These are phyloP conservation scores for Acanthacorydalis orientalis DNA, from an alignment of 2,888 invertebrate genomes.

Conservation along the genomic window DNA sequence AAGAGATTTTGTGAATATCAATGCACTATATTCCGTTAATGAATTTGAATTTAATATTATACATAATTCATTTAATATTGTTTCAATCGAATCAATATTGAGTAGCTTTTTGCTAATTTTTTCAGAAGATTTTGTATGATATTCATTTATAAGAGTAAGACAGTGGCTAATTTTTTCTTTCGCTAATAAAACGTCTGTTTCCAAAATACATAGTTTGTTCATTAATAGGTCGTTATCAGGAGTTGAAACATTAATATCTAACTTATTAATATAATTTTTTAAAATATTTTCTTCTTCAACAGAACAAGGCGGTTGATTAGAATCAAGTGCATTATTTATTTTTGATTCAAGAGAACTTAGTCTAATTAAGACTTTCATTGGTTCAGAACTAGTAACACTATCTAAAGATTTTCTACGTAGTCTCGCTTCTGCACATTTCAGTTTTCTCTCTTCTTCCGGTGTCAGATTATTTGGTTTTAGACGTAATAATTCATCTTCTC, in stretches of 20 bases:
- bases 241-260: no score
- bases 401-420: constrained; percentile 61
- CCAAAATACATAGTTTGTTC: constrained; percentile 41
- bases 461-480: constrained; percentile 17
- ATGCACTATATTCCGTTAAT: no score
- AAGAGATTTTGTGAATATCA: no score
- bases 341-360: constrained; percentile 62
- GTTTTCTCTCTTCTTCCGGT: constrained; percentile 29
- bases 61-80: no score
- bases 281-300: no score
- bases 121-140: no score
- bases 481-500: constrained; percentile 19
- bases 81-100: no score
- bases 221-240: constrained; percentile 12
- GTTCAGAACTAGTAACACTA: constrained; percentile 59
- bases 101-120: no score
- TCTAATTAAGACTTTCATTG: constrained; percentile 63
- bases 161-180: constrained; percentile 52
- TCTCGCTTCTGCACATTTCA: constrained; percentile 35
- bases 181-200: constrained; percentile 42
- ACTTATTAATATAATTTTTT: no score
- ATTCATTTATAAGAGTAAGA: constrained; percentile 21
- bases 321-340: constrained; percentile 21
- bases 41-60: no score
- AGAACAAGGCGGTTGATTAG: constrained; percentile 32